Base-by-base conservation (phyloP, 2,113 vertebrate species). In the Sander lucioperca region DNA sequence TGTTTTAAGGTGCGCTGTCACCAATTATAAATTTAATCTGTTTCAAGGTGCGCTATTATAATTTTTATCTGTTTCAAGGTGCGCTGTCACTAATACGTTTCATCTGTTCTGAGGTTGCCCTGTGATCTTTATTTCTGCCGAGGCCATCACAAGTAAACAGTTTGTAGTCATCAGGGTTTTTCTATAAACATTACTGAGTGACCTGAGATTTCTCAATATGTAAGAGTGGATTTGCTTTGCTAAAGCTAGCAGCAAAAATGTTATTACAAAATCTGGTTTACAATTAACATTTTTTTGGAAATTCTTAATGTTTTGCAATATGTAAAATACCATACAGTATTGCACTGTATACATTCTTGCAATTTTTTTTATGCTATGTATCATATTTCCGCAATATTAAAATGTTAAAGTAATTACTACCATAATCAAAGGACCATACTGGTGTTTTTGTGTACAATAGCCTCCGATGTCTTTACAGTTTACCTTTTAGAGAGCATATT, bases 181-280 rank as follows among this genome's bases (percentile, higher is more conserved):
- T 36, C 27, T 18, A 3, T 11, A 18, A 12, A 62, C n/a, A 18
- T 56, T 36, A 57, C 2, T 16, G 56, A 39, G 19, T 39, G 43
- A 63, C 9, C 47, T 43, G 25, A 36, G 36, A 18, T 58, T 65
- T 74, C 33, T 80, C 54, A 59, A 53, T 18, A 74, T 21, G 43
- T 9, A 33, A 16, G 50, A 72, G 7, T 4, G 11, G 18, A 15
- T n/a, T 15, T 36, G 16, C 33, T 51, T 51, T 33, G 10, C 25
- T 48, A 51, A 16, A 47, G 27, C 3, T 3, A 65, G 8, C 51
- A 39, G 50, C 27, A 53, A 48, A 15, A 33, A 53, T 19, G 11
- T 4, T 43, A 63, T 13, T 21, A 7, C 33, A 63, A 36, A 21
- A 13, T 63, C 11, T 45, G 19, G 36, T 45, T n/a, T 64, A 23